A percentile compares a stretch with the other conserved stretches of the same genome.
Evolutionary conservation across 2,888 invertebrate genomes (phyloP).

Genomic region (Masnerella sp.): DNA sequence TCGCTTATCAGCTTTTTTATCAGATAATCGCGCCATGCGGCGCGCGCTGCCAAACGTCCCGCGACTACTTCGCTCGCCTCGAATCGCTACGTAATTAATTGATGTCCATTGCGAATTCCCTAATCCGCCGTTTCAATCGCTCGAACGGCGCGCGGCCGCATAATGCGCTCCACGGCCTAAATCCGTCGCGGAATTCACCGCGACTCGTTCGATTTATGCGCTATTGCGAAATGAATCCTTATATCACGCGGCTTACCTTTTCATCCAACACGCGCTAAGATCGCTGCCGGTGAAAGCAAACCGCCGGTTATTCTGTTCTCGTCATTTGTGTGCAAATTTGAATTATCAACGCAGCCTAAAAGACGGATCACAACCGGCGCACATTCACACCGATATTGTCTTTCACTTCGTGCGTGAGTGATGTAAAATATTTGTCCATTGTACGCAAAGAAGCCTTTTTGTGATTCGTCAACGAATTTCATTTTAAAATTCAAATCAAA

Average conservation of each 20-base stretch:
- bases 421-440: constrained; percentile 29
- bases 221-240: no score
- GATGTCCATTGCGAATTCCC: no score
- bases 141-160: constrained; percentile 9
- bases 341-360: constrained; percentile 37
- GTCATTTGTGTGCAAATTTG: constrained; percentile 64
- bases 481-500: neutral
- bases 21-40: constrained; percentile 38
- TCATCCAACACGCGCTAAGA: no score
- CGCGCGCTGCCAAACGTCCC: constrained; percentile 22
- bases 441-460: constrained; percentile 15
- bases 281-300: constrained; percentile 59
- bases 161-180: no score
- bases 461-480: neutral
- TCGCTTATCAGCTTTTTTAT: constrained; percentile 47
- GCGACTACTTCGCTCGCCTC: constrained; percentile 8
- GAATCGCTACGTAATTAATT: constrained; percentile 41
- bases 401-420: constrained; percentile 2
- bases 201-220: no score
- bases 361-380: constrained; percentile 33
- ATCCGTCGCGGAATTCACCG: no score
- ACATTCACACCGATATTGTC: constrained; percentile 32
- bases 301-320: constrained; percentile 63
- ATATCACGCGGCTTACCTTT: no score
- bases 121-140: no score